phyloP scores from a whole-genome alignment of 2,888 invertebrate genomes.

The Polyploca ridens region DNA sequence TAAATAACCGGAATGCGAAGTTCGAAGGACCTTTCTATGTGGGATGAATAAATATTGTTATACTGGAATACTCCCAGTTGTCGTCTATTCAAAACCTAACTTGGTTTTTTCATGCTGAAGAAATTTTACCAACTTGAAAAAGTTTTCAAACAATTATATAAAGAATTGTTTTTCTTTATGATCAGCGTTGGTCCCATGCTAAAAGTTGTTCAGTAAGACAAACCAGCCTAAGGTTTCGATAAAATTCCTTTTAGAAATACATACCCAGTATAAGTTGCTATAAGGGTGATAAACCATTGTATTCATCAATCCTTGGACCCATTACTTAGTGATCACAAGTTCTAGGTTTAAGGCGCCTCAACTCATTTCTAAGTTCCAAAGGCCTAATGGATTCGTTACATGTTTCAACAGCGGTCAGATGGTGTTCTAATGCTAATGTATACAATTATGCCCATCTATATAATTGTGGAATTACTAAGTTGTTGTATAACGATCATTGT shows the following conservation, averaged over 20 bases:
- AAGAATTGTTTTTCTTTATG: too few relatives aligned
- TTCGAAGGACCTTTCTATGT: too few relatives aligned
- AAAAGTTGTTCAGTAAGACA: too few relatives aligned
- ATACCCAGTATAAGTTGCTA: not conserved
- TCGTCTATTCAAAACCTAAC: too few relatives aligned
- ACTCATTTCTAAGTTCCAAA: constrained; percentile 5
- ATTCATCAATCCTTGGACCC: not conserved
- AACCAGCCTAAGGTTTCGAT: too few relatives aligned
- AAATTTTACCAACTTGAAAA: too few relatives aligned
- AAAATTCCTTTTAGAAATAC: not conserved
- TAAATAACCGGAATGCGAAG: too few relatives aligned
- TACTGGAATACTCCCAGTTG: too few relatives aligned
- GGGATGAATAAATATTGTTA: too few relatives aligned
- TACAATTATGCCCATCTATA: constrained; percentile 2
- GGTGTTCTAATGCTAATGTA: constrained; percentile 4
- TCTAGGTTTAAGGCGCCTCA: not conserved
- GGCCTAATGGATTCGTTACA: constrained; percentile 22
- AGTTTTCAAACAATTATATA: too few relatives aligned
- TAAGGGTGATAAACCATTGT: not conserved
- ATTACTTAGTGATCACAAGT: not conserved
- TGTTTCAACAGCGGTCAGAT: constrained; percentile 22
- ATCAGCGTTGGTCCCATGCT: too few relatives aligned
- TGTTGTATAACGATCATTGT: not conserved
- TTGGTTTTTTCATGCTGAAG: too few relatives aligned
- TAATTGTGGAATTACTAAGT: not conserved